Evolutionary conservation across 2,888 invertebrate genomes (phyloP), one percentile per base, ranked within the genome.

Genomic region (Ferdinandea cuprea): DNA sequence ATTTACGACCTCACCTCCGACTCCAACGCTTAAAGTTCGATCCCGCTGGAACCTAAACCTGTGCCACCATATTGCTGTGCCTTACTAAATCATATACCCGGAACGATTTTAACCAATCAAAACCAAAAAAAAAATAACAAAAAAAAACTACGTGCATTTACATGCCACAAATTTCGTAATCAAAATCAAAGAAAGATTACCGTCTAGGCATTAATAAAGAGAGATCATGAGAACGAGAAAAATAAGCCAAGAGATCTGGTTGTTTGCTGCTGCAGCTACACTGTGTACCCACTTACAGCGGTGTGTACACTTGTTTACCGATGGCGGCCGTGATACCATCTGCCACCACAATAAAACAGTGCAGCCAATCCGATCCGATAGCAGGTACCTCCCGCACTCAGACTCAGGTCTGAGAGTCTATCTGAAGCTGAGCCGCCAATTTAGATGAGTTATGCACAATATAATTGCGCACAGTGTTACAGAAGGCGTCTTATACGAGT

Each of bases 111-210:
- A 13, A 25, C 40, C 21, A 25, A 21, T 2, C 25, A 42, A 37
- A 25, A 21, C 2, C 25, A 42, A 40, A 15, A 5, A 17, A 17
- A 17, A 17, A 9, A 3, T 9, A 3, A n/a, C 35, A 21, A 56
- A 11, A 8, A 19, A 56, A 21, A 25, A 40, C 56, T 9, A 77
- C 59, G 77, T 81, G 71, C 81, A 71, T 81, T 81, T 81, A 77
- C 81, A 77, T 81, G 71, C 78, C 77, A 72, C 66, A 77, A n/a
- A 17, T 83, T 78, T 83, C 81, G 72, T 83, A 83, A 83, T 77
- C 77, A 50, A 78, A 81, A 83, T 83, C 72, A 78, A 83, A 83
- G 81, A 83, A 83, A 83, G 81, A 78, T 83, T 83, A 78, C 66
- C 72, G 40, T 78, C 72, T 66, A 48, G 48, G 40, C 77, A 77